A percentile compares a stretch with the other conserved stretches of the same genome.
Evolutionary conservation across 2,888 invertebrate genomes (phyloP).

Genomic region (Habroteleia sp.): DNA sequence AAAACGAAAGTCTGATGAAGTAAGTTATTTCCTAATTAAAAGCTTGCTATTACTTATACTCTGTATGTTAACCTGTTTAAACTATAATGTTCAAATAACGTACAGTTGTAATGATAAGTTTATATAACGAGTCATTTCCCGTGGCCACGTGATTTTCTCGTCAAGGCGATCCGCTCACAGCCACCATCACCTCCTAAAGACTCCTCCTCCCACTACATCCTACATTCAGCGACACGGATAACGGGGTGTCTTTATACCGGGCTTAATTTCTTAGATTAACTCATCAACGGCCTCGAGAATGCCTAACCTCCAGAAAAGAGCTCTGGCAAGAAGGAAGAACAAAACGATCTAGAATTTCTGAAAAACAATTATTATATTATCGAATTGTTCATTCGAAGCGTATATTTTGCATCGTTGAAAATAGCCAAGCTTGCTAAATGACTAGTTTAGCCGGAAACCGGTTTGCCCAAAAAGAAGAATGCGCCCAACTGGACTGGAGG

Average conservation of each 20-base stretch:
- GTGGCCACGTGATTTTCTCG: slow-evolving; percentile 78
- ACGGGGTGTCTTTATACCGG: slow-evolving; percentile 63
- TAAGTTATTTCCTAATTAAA: slow-evolving; percentile 6
- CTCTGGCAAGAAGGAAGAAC: slow-evolving; percentile 7
- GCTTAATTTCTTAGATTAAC: slow-evolving; percentile 58
- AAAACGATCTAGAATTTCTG: background rate
- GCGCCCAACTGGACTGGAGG: slow-evolving; percentile 18
- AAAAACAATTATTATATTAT: slow-evolving; percentile 14
- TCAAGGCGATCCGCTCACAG: slow-evolving; percentile 80
- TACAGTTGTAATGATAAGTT: slow-evolving; percentile 76
- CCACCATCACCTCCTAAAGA: slow-evolving; percentile 66
- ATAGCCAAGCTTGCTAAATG: slow-evolving; percentile 58
- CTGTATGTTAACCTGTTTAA: slow-evolving; percentile 39
- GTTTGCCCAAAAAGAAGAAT: slow-evolving; percentile 62
- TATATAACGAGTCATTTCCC: slow-evolving; percentile 81
- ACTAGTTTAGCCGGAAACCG: slow-evolving; percentile 64
- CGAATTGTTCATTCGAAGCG: slow-evolving; percentile 14
- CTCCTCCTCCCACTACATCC: slow-evolving; percentile 60
- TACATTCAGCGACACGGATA: slow-evolving; percentile 58
- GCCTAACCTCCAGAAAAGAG: slow-evolving; percentile 20
- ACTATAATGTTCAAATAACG: slow-evolving; percentile 69
- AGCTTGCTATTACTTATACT: slow-evolving; percentile 18
- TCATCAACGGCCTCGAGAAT: slow-evolving; percentile 43
- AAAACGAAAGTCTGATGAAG: no score
- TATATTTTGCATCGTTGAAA: slow-evolving; percentile 41